Conservation (phyloP, 2,888 invertebrate genomes). For the Patella ulyssiponensis region DNA sequence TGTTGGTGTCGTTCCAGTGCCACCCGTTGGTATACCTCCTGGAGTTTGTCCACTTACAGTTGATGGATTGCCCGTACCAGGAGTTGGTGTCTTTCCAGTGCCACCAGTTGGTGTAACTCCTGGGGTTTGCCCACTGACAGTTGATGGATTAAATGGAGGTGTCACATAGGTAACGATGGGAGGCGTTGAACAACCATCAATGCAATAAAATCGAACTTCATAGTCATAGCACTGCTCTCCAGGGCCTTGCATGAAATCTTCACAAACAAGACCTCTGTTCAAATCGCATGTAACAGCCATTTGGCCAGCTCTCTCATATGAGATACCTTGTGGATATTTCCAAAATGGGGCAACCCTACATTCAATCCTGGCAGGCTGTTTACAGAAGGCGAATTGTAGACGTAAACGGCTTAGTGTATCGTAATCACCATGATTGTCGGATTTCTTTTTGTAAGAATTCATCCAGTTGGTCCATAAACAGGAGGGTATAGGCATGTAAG, state of each 20-base stretch:
- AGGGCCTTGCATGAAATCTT: conserved; percentile 44
- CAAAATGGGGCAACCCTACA: conserved; percentile 82
- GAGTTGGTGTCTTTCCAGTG: conserved; percentile 33
- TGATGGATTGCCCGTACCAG: conserved; percentile 40
- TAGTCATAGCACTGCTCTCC: conserved; percentile 62
- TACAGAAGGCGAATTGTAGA: conserved; percentile 55
- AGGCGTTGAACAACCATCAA: conserved; percentile 30
- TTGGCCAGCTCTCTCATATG: conserved; percentile 76
- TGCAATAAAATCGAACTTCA: conserved; percentile 66
- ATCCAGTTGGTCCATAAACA: conserved; percentile 84
- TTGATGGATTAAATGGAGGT: conserved; percentile 29
- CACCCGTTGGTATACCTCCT: conserved; percentile 34
- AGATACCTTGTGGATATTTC: conserved; percentile 75
- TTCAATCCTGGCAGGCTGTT: conserved; percentile 77
- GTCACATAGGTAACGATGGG: conserved; percentile 25
- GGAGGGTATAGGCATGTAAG: conserved; percentile 19
- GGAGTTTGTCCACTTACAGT: conserved; percentile 31
- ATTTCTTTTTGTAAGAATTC: conserved; percentile 73
- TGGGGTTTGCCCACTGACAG: conserved; percentile 31
- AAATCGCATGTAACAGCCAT: conserved; percentile 83
- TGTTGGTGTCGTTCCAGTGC: conserved; percentile 22
- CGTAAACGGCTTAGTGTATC: conserved; percentile 58
- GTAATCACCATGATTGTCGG: conserved; percentile 59
- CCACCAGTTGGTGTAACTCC: conserved; percentile 28
- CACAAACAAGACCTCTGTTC: conserved; percentile 56